Evolutionary conservation across 2,797 vertebrate genomes (phyloP).

Genomic region (Spinibarbus caldwelli): DNA sequence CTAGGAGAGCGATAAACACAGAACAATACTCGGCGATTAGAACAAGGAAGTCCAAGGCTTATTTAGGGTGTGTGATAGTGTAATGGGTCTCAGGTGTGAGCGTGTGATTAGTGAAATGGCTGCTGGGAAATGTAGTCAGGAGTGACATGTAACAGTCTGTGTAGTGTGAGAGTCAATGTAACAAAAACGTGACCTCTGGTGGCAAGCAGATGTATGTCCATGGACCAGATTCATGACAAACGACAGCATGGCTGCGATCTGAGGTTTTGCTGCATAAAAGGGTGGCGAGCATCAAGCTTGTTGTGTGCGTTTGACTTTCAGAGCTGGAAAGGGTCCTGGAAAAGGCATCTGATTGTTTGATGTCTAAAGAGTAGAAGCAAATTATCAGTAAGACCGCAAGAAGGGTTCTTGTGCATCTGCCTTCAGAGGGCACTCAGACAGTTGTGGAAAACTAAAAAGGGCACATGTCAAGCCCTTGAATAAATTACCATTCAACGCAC

Average conservation of each 20-base stretch:
- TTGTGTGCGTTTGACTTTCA: background rate
- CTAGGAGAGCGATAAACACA: too few relatives aligned
- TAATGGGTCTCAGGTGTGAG: too few relatives aligned
- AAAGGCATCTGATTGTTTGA: slow-evolving; percentile 37
- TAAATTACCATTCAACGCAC: slow-evolving; percentile 57
- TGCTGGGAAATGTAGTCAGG: too few relatives aligned
- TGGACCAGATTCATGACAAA: too few relatives aligned
- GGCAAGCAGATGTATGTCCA: too few relatives aligned
- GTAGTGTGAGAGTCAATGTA: too few relatives aligned
- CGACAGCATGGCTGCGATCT: background rate
- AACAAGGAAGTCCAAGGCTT: too few relatives aligned
- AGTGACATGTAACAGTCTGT: too few relatives aligned
- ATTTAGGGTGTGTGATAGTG: too few relatives aligned
- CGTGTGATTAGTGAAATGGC: too few relatives aligned
- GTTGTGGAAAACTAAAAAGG: slow-evolving; percentile 52
- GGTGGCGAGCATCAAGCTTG: background rate
- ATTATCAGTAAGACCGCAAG: slow-evolving; percentile 29
- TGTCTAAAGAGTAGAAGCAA: slow-evolving; percentile 34
- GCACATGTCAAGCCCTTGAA: slow-evolving; percentile 54
- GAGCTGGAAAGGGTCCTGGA: slow-evolving; percentile 30
- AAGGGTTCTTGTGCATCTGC: slow-evolving; percentile 51
- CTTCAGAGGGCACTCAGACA: slow-evolving; percentile 46
- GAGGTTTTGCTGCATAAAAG: slow-evolving; percentile 7
- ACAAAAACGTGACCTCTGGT: too few relatives aligned
- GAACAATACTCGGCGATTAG: too few relatives aligned